Evolutionary conservation across 2,113 vertebrate species (phyloP).

Genomic region (Natator depressus): DNA sequence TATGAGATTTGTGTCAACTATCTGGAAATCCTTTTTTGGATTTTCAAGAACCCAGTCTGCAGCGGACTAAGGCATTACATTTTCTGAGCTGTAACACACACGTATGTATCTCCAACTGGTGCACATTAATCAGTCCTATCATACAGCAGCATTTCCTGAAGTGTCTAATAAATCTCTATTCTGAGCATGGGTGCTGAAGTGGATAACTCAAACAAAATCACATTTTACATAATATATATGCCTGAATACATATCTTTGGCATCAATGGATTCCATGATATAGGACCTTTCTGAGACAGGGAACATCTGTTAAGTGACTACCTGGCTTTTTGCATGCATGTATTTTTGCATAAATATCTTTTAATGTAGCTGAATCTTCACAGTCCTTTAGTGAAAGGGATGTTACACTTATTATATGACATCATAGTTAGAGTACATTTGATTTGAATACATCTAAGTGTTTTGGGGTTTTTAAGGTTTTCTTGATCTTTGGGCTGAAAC

Average conservation of each 20-base stretch:
- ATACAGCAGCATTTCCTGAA: neutral
- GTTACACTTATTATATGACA: neutral
- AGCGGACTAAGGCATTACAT: neutral
- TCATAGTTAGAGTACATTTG: neutral
- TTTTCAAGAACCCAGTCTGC: neutral
- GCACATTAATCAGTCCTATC: neutral
- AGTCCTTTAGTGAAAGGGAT: neutral
- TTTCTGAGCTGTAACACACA: neutral
- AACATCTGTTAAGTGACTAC: neutral
- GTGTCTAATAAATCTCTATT: neutral
- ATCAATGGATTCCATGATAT: neutral
- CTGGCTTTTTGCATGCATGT: neutral
- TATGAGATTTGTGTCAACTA: neutral
- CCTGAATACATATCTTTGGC: neutral
- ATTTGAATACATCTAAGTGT: neutral
- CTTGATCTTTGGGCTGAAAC: neutral
- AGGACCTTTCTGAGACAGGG: neutral
- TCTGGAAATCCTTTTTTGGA: neutral
- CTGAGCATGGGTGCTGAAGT: neutral
- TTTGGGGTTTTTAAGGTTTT: neutral
- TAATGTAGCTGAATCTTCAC: neutral
- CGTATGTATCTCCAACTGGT: neutral
- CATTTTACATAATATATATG: neutral
- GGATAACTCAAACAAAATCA: neutral
- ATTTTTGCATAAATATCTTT: neutral